Percentiles rank a stretch among this genome's conserved stretches.
Conservation (phyloP, 2,113 vertebrate species). For the Carettochelys insculpta region DNA sequence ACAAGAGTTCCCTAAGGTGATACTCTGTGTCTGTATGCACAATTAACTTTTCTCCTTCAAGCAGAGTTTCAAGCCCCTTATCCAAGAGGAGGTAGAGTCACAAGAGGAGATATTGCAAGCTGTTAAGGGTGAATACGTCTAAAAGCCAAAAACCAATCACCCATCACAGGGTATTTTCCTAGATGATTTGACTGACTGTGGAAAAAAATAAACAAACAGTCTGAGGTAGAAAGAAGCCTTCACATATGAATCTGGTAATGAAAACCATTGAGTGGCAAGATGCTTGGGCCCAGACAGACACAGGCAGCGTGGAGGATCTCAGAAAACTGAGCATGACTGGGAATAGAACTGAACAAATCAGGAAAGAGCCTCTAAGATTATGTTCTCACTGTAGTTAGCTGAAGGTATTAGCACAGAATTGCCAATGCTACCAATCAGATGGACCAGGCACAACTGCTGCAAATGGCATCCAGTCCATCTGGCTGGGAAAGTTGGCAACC, state of each 20-base stretch:
- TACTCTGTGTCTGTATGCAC: too few relatives aligned
- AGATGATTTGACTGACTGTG: neutral
- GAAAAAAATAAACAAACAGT: neutral
- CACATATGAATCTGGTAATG: neutral
- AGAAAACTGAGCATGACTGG: neutral
- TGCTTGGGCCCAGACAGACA: neutral
- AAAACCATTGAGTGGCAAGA: neutral
- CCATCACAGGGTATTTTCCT: neutral
- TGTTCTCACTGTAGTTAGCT: neutral
- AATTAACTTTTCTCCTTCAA: too few relatives aligned
- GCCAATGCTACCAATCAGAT: too few relatives aligned
- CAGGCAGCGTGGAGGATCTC: neutral
- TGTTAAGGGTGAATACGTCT: neutral
- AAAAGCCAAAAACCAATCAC: neutral
- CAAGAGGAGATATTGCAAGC: neutral
- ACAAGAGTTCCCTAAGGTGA: too few relatives aligned
- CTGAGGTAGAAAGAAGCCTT: neutral
- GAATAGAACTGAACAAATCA: neutral
- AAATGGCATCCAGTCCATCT: too few relatives aligned
- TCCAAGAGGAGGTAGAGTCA: neutral
- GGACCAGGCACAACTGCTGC: too few relatives aligned
- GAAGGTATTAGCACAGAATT: neutral
- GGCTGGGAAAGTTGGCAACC: too few relatives aligned
- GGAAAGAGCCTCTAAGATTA: neutral
- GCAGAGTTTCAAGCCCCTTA: too few relatives aligned